phyloP scores from a whole-genome alignment of 2,797 vertebrate species.

The Eremophila alpestris region DNA sequence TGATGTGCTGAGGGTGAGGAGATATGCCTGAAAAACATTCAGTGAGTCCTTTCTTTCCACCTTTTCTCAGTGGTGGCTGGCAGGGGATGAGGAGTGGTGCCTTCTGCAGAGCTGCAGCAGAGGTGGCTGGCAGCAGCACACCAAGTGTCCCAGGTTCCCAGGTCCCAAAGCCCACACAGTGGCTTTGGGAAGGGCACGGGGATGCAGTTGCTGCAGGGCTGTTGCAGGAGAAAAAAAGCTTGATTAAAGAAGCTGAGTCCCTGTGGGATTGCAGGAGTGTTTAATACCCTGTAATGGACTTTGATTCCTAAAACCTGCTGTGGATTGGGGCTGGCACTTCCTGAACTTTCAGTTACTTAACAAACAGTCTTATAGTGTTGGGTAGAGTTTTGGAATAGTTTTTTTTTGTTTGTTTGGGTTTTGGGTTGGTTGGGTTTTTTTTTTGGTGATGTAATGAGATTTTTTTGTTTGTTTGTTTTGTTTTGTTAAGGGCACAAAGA shows the following conservation, averaged over 20 bases:
- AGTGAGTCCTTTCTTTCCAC: not conserved
- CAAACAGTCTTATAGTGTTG: not conserved
- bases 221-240: not conserved
- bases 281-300: not conserved
- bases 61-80: not conserved
- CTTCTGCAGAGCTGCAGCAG: not conserved
- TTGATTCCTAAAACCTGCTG: not conserved
- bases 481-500: not conserved
- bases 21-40: fast-evolving
- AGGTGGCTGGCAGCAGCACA: not conserved
- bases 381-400: not conserved
- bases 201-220: not conserved
- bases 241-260: not conserved
- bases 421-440: not conserved
- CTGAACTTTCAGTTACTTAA: not conserved
- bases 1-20: not conserved
- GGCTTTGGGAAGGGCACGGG: not conserved
- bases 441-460: not conserved
- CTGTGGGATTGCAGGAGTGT: not conserved
- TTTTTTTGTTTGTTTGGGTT: not conserved
- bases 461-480: not conserved
- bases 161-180: too few species aligned
- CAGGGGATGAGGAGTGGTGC: not conserved
- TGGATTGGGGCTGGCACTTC: not conserved
- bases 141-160: too few species aligned